phyloP scores from a whole-genome alignment of 2,113 vertebrate genomes.

The Nothoprocta perdicaria region DNA sequence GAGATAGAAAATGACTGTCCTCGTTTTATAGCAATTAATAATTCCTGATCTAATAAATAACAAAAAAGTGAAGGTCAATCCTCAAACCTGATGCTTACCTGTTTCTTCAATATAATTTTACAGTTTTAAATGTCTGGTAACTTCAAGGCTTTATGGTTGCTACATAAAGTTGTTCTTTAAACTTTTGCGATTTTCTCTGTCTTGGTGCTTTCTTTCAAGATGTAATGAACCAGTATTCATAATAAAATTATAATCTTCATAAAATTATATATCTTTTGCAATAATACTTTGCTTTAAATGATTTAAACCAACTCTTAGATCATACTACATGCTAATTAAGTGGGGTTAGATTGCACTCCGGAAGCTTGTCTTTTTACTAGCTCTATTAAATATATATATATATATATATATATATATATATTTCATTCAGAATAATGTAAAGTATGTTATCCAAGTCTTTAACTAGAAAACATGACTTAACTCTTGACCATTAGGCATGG shows the following conservation, averaged over 20 bases:
- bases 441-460: background rate
- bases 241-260: background rate
- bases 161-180: background rate
- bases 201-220: background rate
- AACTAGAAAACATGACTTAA: background rate
- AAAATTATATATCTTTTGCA: background rate
- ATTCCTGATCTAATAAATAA: constrained; percentile 51
- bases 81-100: background rate
- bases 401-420: too few species aligned
- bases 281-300: background rate
- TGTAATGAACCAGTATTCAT: background rate
- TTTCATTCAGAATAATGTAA: background rate
- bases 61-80: background rate
- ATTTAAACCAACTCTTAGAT: background rate
- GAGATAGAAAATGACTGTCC: constrained; percentile 63
- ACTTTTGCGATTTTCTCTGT: background rate
- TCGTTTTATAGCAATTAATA: constrained; percentile 70
- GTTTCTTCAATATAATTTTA: background rate
- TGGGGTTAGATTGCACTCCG: background rate
- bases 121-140: background rate
- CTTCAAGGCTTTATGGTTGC: background rate
- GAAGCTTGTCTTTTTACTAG: background rate
- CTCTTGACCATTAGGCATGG: background rate
- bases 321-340: background rate
- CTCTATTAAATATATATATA: background rate